These are phyloP conservation scores for Dromaius novaehollandiae DNA, from an alignment of 2,113 vertebrate genomes.

Conservation along the genomic window DNA sequence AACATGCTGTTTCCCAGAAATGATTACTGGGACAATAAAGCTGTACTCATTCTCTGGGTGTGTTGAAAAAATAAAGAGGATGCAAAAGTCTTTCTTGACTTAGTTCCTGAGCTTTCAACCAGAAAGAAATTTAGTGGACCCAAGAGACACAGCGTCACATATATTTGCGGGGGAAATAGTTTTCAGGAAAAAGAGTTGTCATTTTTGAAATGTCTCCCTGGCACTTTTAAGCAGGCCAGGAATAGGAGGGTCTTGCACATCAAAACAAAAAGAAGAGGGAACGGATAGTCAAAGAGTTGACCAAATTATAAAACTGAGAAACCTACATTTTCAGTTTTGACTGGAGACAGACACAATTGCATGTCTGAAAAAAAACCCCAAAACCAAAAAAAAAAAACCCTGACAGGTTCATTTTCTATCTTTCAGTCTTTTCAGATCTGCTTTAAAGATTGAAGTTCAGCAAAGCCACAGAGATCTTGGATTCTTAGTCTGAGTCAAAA, in stretches of 20 bases:
- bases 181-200: background rate
- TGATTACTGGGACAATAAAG: background rate
- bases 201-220: background rate
- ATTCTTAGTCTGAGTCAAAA: background rate
- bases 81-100: background rate
- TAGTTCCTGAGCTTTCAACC: background rate
- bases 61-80: background rate
- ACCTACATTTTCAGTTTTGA: background rate
- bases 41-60: background rate
- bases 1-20: background rate
- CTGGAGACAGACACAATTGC: background rate
- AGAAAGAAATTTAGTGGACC: background rate
- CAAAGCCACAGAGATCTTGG: background rate
- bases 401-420: background rate
- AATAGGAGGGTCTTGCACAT: background rate
- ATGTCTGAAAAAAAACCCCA: background rate
- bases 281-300: background rate
- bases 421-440: background rate
- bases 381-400: background rate
- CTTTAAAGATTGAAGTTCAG: background rate
- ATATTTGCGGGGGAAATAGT: background rate
- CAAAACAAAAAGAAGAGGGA: background rate
- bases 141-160: background rate
- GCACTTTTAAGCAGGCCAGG: background rate
- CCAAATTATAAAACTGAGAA: background rate